phyloP scores from a whole-genome alignment of 1,140 invertebrate species.

The Aphidius ervi region DNA sequence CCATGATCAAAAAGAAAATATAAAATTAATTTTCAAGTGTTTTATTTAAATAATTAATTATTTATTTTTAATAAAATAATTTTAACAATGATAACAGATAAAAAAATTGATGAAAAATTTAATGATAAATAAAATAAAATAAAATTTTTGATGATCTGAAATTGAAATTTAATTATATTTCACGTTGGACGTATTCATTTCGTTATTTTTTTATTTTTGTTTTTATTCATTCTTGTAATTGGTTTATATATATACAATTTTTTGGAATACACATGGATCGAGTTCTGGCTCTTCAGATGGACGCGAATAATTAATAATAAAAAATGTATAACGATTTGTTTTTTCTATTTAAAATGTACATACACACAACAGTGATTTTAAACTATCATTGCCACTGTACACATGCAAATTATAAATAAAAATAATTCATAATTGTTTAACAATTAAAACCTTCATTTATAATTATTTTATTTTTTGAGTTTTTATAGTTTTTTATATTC shows the following conservation, averaged over 20 bases:
- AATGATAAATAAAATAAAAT: background rate
- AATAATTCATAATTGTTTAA: constrained; percentile 42
- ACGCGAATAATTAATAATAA: constrained; percentile 17
- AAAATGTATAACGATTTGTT: constrained; percentile 18
- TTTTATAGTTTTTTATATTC: constrained; percentile 16
- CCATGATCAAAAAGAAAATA: background rate
- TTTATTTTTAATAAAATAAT: constrained; percentile 4
- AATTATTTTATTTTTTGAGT: constrained; percentile 8
- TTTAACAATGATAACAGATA: background rate
- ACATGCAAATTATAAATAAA: constrained; percentile 31
- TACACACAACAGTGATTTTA: constrained; percentile 34
- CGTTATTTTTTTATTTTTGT: too few species aligned
- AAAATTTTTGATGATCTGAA: background rate
- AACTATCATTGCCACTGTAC: constrained; percentile 48
- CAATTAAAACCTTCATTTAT: constrained; percentile 44
- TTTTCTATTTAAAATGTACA: constrained; percentile 26
- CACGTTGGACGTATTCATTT: too few species aligned
- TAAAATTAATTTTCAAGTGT: background rate
- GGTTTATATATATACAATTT: too few species aligned
- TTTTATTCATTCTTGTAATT: too few species aligned
- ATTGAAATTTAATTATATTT: too few species aligned
- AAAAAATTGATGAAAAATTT: background rate
- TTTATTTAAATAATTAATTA: background rate
- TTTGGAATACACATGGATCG: too few species aligned
- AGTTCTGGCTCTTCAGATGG: background rate